Evolutionary conservation across 2,888 invertebrate genomes (phyloP).

Genomic region (Harpalus rubripes): DNA sequence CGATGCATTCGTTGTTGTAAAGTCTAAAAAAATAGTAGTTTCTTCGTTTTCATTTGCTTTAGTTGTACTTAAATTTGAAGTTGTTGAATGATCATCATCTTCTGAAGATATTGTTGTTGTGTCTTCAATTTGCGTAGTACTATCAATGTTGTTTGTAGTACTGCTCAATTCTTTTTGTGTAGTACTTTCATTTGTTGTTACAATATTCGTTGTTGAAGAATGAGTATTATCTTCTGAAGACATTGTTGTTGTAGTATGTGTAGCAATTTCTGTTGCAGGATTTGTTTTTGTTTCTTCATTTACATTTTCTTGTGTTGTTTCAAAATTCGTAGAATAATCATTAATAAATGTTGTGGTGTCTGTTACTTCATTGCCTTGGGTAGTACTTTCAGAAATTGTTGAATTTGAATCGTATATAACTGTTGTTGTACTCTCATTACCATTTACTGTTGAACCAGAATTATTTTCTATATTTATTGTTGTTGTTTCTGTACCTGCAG

Average conservation of each 20-base stretch:
- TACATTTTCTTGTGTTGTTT: neutral
- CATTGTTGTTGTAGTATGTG: neutral
- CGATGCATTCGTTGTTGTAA: too few relatives aligned
- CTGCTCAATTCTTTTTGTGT: too few relatives aligned
- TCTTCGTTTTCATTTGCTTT: neutral
- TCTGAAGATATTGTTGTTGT: neutral
- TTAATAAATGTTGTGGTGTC: slow-evolving; percentile 1
- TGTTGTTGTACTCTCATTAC: neutral
- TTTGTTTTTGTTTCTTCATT: slow-evolving; percentile 10
- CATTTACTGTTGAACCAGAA: neutral
- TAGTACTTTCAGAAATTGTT: neutral
- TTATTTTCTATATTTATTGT: neutral
- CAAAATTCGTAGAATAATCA: neutral
- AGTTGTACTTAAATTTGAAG: neutral
- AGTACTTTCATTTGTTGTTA: too few relatives aligned
- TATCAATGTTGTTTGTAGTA: neutral
- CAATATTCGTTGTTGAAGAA: too few relatives aligned
- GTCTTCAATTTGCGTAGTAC: slow-evolving; percentile 8
- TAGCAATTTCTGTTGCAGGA: neutral
- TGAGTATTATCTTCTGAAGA: too few relatives aligned
- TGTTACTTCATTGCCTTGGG: neutral
- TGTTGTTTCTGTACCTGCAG: slow-evolving; percentile 7
- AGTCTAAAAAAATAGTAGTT: neutral
- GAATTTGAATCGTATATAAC: neutral
- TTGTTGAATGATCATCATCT: neutral